A percentile compares a stretch with the other conserved stretches of the same genome.
phyloP scores from a whole-genome alignment of 2,113 vertebrate species.

The Pachypanchax playfairii region DNA sequence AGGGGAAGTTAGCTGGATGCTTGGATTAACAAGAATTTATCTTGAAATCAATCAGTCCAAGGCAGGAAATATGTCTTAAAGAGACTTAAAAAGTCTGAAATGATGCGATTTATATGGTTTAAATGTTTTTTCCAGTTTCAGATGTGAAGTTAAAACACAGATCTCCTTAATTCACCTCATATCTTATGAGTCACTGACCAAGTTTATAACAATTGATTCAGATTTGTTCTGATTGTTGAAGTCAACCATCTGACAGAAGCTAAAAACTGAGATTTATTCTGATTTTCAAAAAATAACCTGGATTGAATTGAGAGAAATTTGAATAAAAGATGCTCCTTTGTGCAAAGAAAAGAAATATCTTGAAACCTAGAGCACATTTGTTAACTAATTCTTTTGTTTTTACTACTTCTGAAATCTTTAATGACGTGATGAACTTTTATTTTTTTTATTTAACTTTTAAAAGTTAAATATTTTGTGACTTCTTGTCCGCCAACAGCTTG shows the following conservation, averaged over 20 bases:
- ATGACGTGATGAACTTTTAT: neutral
- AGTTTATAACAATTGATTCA: conserved; percentile 2
- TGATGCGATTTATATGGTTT: neutral
- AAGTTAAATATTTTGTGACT: neutral
- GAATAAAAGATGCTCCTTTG: no score
- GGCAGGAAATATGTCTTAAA: neutral
- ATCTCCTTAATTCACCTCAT: neutral
- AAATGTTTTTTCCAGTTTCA: neutral
- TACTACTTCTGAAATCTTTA: no score
- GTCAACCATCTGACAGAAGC: neutral
- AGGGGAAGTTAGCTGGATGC: conserved; percentile 27
- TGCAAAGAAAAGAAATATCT: neutral
- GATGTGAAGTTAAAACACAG: neutral
- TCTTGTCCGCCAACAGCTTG: neutral
- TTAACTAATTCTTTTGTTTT: neutral
- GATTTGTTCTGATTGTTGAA: neutral
- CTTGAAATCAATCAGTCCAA: conserved; percentile 19
- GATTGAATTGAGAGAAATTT: no score
- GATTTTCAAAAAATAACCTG: neutral
- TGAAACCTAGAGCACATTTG: neutral
- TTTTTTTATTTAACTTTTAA: neutral
- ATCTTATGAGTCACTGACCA: neutral
- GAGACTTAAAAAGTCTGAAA: neutral
- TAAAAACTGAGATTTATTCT: neutral
- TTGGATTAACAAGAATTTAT: conserved; percentile 24